A percentile compares a stretch with the other conserved stretches of the same genome.
phyloP scores from a whole-genome alignment of 2,113 vertebrate genomes.

The Phrynosoma platyrhinos region DNA sequence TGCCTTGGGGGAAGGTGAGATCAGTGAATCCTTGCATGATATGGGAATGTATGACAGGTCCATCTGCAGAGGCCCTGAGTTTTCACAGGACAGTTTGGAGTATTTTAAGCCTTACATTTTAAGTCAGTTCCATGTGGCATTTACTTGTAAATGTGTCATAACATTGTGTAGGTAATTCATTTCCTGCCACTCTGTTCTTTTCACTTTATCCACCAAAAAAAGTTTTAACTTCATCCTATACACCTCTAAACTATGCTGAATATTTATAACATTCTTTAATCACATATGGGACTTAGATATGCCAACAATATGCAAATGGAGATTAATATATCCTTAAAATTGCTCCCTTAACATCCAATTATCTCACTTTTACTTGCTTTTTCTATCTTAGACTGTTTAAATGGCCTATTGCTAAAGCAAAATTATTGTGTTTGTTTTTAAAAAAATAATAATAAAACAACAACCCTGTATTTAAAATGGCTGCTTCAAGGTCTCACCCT shows the following conservation, averaged over 20 bases:
- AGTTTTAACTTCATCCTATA: neutral
- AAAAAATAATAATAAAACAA: neutral
- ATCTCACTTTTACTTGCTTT: slow-evolving; percentile 14
- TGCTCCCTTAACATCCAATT: slow-evolving; percentile 30
- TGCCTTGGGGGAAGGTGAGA: no score
- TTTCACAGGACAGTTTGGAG: neutral
- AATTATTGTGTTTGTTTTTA: neutral
- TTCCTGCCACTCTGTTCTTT: neutral
- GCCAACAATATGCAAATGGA: slow-evolving; percentile 26
- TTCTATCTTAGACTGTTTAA: slow-evolving; percentile 37
- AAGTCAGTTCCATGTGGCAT: neutral
- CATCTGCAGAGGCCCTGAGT: neutral
- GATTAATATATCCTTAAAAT: slow-evolving; percentile 16
- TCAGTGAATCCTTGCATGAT: no score
- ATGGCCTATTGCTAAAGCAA: slow-evolving; percentile 34
- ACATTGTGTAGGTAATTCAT: neutral
- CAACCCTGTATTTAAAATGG: slow-evolving; percentile 11
- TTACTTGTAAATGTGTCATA: neutral
- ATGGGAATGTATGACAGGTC: no score
- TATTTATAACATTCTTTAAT: slow-evolving; percentile 36
- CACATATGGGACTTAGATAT: slow-evolving; percentile 33
- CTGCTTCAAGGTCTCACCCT: neutral
- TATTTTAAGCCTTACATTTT: neutral
- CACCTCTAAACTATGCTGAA: slow-evolving; percentile 12
- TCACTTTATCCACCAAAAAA: neutral